Base-by-base conservation (phyloP, 1,140 invertebrate genomes). In the Drosophila sechellia region DNA sequence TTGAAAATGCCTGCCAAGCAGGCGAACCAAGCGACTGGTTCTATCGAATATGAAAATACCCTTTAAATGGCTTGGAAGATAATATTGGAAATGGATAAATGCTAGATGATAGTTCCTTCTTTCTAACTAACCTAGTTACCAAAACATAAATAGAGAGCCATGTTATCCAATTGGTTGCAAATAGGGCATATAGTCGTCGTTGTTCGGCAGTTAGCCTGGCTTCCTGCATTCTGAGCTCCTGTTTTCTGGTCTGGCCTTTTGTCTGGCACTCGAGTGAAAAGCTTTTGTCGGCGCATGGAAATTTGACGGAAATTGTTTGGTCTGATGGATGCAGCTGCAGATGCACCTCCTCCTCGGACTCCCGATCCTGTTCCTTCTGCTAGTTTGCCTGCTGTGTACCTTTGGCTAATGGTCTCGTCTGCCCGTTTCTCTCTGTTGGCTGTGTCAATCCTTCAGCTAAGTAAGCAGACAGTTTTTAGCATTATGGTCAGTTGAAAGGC, bases 221-320 rank as follows among this genome's bases (percentile, higher is more conserved):
- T 17, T 15, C n/a, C 20, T 20, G 50, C 12, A 40, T 68, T 48
- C 48, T 46, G 43, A 27, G 58, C 55, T 73, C 46, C 58, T 76
- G 63, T 80, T 70, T 45, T 45, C 54, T 69, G 63, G 52, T 60
- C 31, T 66, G 52, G 39, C 25, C 79, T 79, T 87, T 87, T 89
- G 79, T 87, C 74, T 79, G 79, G 79, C 83, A 87, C 80, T 87
- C 84, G 60, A 89, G 76, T 87, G 84, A 87, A 87, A 87, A 87
- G 84, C 79, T 87, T 87, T 89, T 84, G 84, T 83, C 79, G 81
- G 84, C 84, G 72, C 84, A 70, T 89, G 84, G 84, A 87, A 89
- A 89, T 87, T 89, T 84, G 84, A 87, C 84, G 83, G 84, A 87
- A 87, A 87, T 87, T 87, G 83, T 89, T 85, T 73, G 84, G 68